Percentiles rank a stretch among this genome's conserved stretches.
phyloP scores from a whole-genome alignment of 2,888 invertebrate genomes.

The Pristionchus fissidentatus region DNA sequence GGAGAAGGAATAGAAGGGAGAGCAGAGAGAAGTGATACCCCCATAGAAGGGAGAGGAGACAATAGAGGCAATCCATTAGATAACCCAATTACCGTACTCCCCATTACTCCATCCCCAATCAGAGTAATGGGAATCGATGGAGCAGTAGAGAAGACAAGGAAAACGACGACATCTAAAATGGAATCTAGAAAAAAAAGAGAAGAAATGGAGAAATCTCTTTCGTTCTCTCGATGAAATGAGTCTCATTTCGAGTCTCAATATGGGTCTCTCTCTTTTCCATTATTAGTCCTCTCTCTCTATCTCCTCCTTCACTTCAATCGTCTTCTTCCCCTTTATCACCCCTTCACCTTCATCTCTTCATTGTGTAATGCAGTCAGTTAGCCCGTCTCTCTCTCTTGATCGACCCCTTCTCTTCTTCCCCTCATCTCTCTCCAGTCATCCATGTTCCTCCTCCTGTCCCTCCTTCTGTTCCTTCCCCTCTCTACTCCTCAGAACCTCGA shows the following conservation, averaged over 20 bases:
- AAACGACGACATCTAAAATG: slow-evolving; percentile 27
- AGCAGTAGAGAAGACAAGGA: neutral
- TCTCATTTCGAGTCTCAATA: slow-evolving; percentile 29
- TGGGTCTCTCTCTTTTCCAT: slow-evolving; percentile 35
- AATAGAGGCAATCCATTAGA: slow-evolving; percentile 17
- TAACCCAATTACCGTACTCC: neutral
- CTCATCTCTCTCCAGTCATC: slow-evolving; percentile 40
- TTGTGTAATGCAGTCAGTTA: slow-evolving; percentile 24
- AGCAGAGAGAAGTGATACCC: slow-evolving; percentile 33
- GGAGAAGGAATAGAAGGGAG: slow-evolving; percentile 16
- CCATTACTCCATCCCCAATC: slow-evolving; percentile 2
- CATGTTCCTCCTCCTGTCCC: slow-evolving; percentile 26
- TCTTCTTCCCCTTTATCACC: slow-evolving; percentile 37
- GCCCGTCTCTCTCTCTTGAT: slow-evolving; percentile 22
- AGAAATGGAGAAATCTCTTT: neutral
- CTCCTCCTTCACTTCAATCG: neutral
- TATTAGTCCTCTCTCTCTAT: neutral
- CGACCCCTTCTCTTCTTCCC: slow-evolving; percentile 6
- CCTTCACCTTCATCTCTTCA: slow-evolving; percentile 17
- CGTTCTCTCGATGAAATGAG: slow-evolving; percentile 10
- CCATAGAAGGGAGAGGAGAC: slow-evolving; percentile 12
- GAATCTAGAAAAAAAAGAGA: slow-evolving; percentile 9
- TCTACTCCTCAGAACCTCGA: slow-evolving; percentile 56
- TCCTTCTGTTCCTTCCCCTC: slow-evolving; percentile 19
- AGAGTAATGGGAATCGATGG: slow-evolving; percentile 19